Conservation (phyloP, 2,113 vertebrate species). For the Hyperoodon ampullatus region DNA sequence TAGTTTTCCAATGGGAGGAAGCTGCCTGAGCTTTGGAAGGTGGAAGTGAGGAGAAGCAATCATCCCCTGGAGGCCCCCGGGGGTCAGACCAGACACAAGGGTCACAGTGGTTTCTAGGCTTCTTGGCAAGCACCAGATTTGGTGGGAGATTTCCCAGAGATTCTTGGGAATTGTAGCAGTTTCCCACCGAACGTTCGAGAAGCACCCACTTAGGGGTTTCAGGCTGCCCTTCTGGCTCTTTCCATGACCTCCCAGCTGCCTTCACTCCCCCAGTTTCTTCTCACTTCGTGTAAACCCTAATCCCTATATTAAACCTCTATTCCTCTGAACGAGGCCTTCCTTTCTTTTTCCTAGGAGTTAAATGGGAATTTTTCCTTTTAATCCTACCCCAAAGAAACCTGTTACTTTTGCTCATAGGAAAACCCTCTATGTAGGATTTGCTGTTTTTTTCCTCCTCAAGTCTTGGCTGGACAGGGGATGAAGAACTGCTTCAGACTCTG, state of each 20-base stretch:
- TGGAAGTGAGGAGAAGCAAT: neutral
- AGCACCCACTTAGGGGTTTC: neutral
- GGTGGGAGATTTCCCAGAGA: neutral
- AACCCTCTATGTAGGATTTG: neutral
- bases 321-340: neutral
- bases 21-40: neutral
- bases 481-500: slow-evolving; percentile 51
- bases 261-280: neutral
- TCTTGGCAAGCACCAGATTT: neutral
- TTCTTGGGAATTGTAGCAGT: neutral
- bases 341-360: neutral
- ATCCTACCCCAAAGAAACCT: neutral
- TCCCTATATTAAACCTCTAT: neutral
- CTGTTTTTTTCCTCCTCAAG: slow-evolving; percentile 27
- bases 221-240: neutral
- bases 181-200: neutral
- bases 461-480: slow-evolving; percentile 46
- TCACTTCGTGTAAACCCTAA: neutral
- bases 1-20: neutral
- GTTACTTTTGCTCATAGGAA: neutral
- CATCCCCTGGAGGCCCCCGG: neutral
- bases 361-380: neutral
- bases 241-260: neutral
- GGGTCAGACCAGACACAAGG: neutral
- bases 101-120: neutral